Evolutionary conservation across 2,113 vertebrate species (phyloP).

Genomic region (Corythornis madagascariensis): DNA sequence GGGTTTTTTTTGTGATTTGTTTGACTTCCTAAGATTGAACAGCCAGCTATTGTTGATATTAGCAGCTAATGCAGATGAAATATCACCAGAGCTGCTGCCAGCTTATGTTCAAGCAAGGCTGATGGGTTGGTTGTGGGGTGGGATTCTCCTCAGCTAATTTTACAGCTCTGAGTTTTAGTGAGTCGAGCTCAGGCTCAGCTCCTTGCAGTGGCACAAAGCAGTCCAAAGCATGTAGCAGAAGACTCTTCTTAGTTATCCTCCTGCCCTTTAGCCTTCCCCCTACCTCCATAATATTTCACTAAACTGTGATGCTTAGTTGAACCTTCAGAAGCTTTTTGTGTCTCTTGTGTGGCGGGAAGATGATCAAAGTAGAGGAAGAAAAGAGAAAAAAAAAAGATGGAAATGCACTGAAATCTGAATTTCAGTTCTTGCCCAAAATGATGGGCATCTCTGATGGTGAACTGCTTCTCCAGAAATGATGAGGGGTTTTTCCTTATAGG

Average conservation of each 20-base stretch:
- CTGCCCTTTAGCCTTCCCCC: neutral
- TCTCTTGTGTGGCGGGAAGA: neutral
- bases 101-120: neutral
- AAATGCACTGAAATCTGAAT: neutral
- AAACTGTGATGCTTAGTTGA: neutral
- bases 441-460: neutral
- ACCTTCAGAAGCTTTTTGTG: neutral
- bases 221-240: neutral
- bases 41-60: neutral
- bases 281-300: too few relatives aligned
- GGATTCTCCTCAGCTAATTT: neutral
- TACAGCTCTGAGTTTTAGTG: neutral
- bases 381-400: too few relatives aligned
- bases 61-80: neutral
- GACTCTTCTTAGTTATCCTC: neutral
- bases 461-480: neutral
- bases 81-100: neutral
- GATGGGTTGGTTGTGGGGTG: neutral
- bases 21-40: neutral
- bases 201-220: too few relatives aligned
- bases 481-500: neutral
- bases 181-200: neutral
- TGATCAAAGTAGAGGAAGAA: neutral
- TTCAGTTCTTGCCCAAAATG: neutral
- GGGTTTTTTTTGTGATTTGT: neutral